phyloP scores from a whole-genome alignment of 2,888 invertebrate genomes.

The Chelonus formosanus region DNA sequence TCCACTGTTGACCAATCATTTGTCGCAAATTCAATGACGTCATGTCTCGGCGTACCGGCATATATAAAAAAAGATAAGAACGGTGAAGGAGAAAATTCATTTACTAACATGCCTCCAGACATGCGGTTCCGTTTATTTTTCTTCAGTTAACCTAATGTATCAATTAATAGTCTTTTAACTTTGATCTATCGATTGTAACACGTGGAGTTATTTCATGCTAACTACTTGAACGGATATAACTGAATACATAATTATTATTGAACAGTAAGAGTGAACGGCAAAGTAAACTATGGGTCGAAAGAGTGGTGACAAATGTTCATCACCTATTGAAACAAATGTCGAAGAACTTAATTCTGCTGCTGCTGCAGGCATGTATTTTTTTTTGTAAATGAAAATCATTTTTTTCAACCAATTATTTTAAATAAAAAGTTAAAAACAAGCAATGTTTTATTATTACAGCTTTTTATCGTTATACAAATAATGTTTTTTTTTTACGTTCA shows the following conservation, averaged over 20 bases:
- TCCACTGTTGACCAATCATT: slow-evolving; percentile 20
- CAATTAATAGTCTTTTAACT: too few species aligned
- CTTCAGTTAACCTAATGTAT: too few species aligned
- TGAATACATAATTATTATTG: background rate
- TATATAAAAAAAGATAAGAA: slow-evolving; percentile 10
- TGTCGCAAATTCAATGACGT: slow-evolving; percentile 5
- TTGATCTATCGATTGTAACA: too few species aligned
- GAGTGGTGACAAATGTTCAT: background rate
- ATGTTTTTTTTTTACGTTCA: too few species aligned
- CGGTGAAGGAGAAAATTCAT: background rate
- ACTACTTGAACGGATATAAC: background rate
- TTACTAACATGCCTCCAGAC: too few species aligned
- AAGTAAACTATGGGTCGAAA: slow-evolving; percentile 22
- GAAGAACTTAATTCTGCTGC: slow-evolving; percentile 1
- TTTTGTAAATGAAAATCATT: background rate
- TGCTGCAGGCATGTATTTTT: slow-evolving; percentile 23
- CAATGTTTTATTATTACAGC: too few species aligned
- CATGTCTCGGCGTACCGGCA: background rate
- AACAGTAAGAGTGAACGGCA: background rate
- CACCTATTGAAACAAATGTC: background rate
- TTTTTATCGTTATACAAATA: too few species aligned
- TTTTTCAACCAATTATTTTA: too few species aligned
- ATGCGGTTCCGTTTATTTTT: too few species aligned
- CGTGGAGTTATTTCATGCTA: too few species aligned
- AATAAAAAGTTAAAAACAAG: too few species aligned